Base-by-base conservation (phyloP, 2,113 vertebrate species). In the Calidris pugnax region DNA sequence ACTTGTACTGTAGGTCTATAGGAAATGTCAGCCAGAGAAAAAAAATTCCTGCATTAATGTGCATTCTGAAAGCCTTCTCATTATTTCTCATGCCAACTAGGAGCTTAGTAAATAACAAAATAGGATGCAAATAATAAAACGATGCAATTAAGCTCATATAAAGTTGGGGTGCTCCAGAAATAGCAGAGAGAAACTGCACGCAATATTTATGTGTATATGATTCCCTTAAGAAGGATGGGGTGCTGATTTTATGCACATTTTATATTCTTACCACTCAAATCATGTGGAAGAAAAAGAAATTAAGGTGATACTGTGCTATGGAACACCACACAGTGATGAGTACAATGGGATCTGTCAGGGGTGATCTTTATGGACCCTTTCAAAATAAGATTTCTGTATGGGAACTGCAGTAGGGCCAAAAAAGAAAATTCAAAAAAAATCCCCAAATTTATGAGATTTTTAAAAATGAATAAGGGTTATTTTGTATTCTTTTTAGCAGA, bases 21-120 rank as follows among this genome's bases (percentile, higher is more conserved):
- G 94, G 93, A 98, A 96, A 97, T 94, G 89, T 96, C 97, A 98
- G 86, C 48, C 71, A 78, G 93, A 89, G 86, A 88, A 86, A 97
- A 97, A 92, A 87, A 87, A 68, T 56, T 62, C 74, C 87, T 18
- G 48, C 68, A 94, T 98, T 96, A 94, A 95, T 93, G 93, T 95
- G 93, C 92, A 95, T 96, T 93, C 91, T 89, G 87, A 94, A 96
- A 97, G 78, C 37, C 33, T 89, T 94, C 96, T 98, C 94, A 96
- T 98, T 98, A 97, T 97, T 95, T 96, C 89, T 94, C 73, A 83
- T 87, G 87, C 87, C 91, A 91, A 63, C 90, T 55, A 79, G 85
- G 82, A 95, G 95, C 89, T 96, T 96, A 77, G 84, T 93, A 87
- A 94, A 97, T 93, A 95, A 95, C 48, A 87, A 95, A 95, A 92